Conservation (phyloP, 1,140 invertebrate species). For the Drosophila cardini region DNA sequence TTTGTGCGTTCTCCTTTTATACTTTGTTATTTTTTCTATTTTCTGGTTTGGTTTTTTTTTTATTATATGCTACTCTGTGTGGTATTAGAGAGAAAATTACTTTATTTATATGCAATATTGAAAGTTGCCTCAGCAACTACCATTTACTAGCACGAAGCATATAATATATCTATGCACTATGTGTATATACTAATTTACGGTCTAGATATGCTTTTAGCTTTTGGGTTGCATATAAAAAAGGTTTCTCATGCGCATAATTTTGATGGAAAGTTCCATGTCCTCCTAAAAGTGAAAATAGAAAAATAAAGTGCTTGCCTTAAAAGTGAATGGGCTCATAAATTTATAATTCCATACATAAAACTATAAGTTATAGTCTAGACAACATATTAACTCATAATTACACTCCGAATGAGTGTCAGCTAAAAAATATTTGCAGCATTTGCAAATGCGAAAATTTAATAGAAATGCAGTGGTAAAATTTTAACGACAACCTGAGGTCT, state of each 20-base stretch:
- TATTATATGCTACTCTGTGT: conserved; percentile 20
- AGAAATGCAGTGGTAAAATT: conserved; percentile 32
- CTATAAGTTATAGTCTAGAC: conserved; percentile 38
- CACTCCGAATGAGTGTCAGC: conserved; percentile 3
- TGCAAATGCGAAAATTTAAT: conserved; percentile 19
- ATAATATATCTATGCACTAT: background rate
- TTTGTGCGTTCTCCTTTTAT: conserved; percentile 21
- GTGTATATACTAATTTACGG: conserved; percentile 17
- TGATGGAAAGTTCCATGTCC: conserved; percentile 23
- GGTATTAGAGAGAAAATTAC: conserved; percentile 69
- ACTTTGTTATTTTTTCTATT: conserved; percentile 2
- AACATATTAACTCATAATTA: conserved; percentile 42
- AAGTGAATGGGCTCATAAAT: conserved; percentile 12
- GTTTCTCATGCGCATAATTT: conserved; percentile 14
- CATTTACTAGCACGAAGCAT: conserved; percentile 5
- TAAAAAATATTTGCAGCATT: conserved; percentile 20
- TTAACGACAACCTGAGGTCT: conserved; percentile 29
- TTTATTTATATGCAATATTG: conserved; percentile 77
- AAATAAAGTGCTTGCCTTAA: background rate
- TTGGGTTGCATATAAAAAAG: conserved; percentile 8
- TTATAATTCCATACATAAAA: conserved; percentile 20
- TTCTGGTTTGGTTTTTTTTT: too few relatives aligned
- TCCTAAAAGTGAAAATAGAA: conserved; percentile 16
- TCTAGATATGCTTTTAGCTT: conserved; percentile 19
- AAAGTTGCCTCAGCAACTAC: conserved; percentile 70